These are phyloP conservation scores for Cynocephalus volans DNA, from an alignment of 2,113 vertebrate genomes.

Conservation along the genomic window DNA sequence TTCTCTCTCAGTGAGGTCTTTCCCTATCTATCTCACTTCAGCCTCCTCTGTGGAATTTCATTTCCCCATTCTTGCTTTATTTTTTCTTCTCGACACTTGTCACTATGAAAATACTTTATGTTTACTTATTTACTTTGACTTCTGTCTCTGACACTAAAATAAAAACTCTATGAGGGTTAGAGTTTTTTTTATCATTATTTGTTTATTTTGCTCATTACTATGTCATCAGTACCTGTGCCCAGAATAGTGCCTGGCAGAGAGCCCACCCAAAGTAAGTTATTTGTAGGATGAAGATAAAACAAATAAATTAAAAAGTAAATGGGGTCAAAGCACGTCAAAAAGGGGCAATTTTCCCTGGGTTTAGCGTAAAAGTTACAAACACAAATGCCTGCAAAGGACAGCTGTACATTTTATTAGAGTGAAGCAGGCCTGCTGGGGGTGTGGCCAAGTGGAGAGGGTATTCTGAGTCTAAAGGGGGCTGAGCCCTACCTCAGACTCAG, in stretches of 20 bases:
- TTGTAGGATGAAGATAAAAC: conserved; percentile 26
- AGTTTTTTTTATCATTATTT: background rate
- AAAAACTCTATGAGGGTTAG: background rate
- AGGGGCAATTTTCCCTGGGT: background rate
- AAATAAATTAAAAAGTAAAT: background rate
- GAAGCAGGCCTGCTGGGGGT: background rate
- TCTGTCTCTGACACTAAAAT: background rate
- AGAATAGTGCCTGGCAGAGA: background rate
- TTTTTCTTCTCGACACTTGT: background rate
- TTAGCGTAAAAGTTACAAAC: background rate
- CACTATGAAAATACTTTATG: background rate
- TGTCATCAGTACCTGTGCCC: background rate
- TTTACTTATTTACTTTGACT: background rate
- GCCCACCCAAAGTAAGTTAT: background rate
- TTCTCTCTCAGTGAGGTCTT: background rate
- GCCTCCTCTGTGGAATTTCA: background rate
- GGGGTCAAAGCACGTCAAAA: background rate
- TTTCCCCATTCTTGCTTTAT: background rate
- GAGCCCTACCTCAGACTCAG: conserved; percentile 17
- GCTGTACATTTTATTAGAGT: background rate
- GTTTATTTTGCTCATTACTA: background rate
- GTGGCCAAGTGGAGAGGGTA: background rate
- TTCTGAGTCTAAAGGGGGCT: background rate
- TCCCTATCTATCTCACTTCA: background rate
- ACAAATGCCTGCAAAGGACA: background rate